Evolutionary conservation across 2,113 vertebrate genomes (phyloP), one percentile per base, ranked within the genome.

Genomic region (Numida meleagris): DNA sequence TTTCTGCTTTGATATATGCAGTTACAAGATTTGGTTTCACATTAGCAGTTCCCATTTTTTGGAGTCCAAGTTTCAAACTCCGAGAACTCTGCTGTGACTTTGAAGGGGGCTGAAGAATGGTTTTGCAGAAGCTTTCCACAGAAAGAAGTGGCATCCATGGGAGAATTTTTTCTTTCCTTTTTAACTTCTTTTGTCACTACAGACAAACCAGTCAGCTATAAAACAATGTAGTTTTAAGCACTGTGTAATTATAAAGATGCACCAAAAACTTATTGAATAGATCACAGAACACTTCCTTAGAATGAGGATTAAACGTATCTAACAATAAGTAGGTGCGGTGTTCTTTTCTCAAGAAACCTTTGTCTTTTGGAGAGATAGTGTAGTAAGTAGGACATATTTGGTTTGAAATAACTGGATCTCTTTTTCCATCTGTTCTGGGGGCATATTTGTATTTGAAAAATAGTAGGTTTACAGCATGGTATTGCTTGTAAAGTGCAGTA

Each of bases 121-220:
- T 70, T 66, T 36, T 42, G 10, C 5, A 58, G 34, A 61, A 53
- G 15, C 8, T 88, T 77, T 88, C 13, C 12, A 8, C 1, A 10
- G 29, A 27, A 88, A 67, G 9, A 82, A 55, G 5, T 68, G 46
- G 10, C 43, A 48, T 65, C 63, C 78, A 15, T 14, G 8, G 57
- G 62, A 85, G 25, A 45, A 77, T 53, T 12, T 50, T 55, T n/a
- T 45, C 19, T 51, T 1, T 36, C 83, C 4, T 55, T 87, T 72
- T 51, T 18, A 3, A 6, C 9, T 65, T 34, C 27, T 38, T 2
- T 76, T 82, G 6, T 36, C 3, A 0, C 23, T 38, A 21, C 3
- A 50, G 36, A 58, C 21, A 82, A 91, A 76, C 13, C 21, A 62
- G 59, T 53, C 21, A 55, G 6, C 29, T 77, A 16, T 46, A 86